A percentile compares a stretch with the other conserved stretches of the same genome.
phyloP scores from a whole-genome alignment of 2,113 vertebrate genomes.

The Sander vitreus region DNA sequence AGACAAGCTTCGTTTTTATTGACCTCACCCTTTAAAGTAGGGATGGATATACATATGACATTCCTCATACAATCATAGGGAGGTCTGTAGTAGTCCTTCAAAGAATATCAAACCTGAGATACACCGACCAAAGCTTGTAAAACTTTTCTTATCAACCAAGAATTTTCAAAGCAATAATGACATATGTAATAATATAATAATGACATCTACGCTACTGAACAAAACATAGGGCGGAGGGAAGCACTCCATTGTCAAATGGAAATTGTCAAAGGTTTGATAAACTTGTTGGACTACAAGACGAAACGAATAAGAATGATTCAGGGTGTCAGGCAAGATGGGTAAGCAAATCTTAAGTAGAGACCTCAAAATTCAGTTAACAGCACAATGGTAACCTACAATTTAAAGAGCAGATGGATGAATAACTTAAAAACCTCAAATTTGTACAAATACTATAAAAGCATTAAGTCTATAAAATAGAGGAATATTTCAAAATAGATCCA shows the following conservation, averaged over 20 bases:
- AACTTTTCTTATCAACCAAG: slow-evolving; percentile 58
- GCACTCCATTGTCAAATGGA: slow-evolving; percentile 38
- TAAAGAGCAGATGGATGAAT: slow-evolving; percentile 67
- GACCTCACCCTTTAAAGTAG: slow-evolving; percentile 65
- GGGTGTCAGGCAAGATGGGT: slow-evolving; percentile 49
- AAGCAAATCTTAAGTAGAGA: slow-evolving; percentile 24
- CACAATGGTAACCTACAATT: slow-evolving; percentile 58
- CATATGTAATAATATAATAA: no score
- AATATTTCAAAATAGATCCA: slow-evolving; percentile 81
- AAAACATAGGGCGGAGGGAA: slow-evolving; percentile 47
- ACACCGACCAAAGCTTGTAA: slow-evolving; percentile 72
- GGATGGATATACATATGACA: slow-evolving; percentile 68
- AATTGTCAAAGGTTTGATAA: slow-evolving; percentile 25
- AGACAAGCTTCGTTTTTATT: slow-evolving; percentile 43
- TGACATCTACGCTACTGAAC: slow-evolving; percentile 45
- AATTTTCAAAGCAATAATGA: slow-evolving; percentile 57
- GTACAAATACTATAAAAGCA: slow-evolving; percentile 83
- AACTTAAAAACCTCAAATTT: slow-evolving; percentile 78
- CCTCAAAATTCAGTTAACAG: slow-evolving; percentile 43
- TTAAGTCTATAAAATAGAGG: slow-evolving; percentile 80
- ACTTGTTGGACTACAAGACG: slow-evolving; percentile 61
- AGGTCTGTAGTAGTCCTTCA: slow-evolving; percentile 73
- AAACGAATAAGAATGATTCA: slow-evolving; percentile 68
- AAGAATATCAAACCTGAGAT: slow-evolving; percentile 80
- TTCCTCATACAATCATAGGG: slow-evolving; percentile 74